Percentiles rank a stretch among this genome's conserved stretches.
phyloP scores from a whole-genome alignment of 2,113 vertebrate genomes.

The Larimichthys polyactis region DNA sequence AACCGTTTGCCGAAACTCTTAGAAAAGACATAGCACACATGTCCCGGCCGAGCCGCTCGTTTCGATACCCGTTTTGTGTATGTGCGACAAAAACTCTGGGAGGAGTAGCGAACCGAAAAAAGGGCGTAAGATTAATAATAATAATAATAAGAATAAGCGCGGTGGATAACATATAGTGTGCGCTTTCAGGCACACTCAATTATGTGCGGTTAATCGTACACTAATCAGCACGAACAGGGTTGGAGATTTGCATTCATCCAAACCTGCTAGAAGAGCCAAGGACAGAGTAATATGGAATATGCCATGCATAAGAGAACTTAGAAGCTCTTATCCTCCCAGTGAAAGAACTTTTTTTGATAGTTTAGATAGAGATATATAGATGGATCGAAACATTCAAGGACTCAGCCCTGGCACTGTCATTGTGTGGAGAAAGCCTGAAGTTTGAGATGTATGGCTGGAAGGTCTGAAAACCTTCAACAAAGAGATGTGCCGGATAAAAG shows the following conservation, averaged over 20 bases:
- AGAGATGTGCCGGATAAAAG: conserved; percentile 11
- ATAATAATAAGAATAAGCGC: no score
- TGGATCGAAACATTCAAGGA: conserved; percentile 19
- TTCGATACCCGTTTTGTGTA: no score
- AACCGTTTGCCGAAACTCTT: no score
- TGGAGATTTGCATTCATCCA: conserved; percentile 36
- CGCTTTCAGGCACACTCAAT: no score
- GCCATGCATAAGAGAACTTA: background rate
- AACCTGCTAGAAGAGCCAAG: conserved; percentile 26
- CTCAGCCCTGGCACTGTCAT: background rate
- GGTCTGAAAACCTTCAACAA: conserved; percentile 23
- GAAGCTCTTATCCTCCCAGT: background rate
- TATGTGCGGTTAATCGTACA: conserved; percentile 29
- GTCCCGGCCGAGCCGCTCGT: no score
- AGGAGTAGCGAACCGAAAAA: no score
- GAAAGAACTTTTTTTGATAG: background rate
- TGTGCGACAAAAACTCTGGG: no score
- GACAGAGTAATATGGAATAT: conserved; percentile 12
- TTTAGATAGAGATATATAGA: background rate
- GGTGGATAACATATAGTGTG: no score
- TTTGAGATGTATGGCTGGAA: conserved; percentile 1
- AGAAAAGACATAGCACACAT: no score
- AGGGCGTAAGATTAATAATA: no score
- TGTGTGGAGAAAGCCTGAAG: background rate
- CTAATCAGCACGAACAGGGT: conserved; percentile 29